Evolutionary conservation across 2,888 invertebrate species (phyloP).

Genomic region (Acanthopleura granulata): DNA sequence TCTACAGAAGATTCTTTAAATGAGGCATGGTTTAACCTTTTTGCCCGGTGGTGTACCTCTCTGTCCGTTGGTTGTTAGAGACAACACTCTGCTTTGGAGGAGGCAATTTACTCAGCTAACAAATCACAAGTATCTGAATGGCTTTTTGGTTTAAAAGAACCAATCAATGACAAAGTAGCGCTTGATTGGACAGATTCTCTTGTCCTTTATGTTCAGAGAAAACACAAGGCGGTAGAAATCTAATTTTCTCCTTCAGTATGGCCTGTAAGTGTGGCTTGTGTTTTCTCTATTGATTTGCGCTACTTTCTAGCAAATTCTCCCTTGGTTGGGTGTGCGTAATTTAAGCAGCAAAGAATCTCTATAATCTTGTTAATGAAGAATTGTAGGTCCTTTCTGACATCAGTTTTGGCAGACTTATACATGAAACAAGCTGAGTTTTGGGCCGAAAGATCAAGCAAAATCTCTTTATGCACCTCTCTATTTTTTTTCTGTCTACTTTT

Average conservation of each 20-base stretch:
- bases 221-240: neutral
- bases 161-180: neutral
- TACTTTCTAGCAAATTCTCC: neutral
- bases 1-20: neutral
- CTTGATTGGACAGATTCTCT: slow-evolving; percentile 10
- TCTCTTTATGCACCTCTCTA: too few species aligned
- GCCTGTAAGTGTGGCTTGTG: neutral
- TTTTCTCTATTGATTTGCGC: neutral
- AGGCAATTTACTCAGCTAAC: neutral
- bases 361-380: too few species aligned
- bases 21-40: neutral
- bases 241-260: neutral
- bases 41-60: neutral
- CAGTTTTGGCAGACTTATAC: too few species aligned
- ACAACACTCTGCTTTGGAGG: neutral
- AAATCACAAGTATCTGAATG: neutral
- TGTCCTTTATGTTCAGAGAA: neutral
- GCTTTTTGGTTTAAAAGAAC: neutral
- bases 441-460: too few species aligned
- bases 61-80: neutral
- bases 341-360: too few species aligned
- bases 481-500: too few species aligned
- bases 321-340: too few species aligned
- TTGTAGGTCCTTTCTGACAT: too few species aligned
- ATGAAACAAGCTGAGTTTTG: too few species aligned